phyloP scores from a whole-genome alignment of 2,888 invertebrate species.

The Chloroclystis v-ata region DNA sequence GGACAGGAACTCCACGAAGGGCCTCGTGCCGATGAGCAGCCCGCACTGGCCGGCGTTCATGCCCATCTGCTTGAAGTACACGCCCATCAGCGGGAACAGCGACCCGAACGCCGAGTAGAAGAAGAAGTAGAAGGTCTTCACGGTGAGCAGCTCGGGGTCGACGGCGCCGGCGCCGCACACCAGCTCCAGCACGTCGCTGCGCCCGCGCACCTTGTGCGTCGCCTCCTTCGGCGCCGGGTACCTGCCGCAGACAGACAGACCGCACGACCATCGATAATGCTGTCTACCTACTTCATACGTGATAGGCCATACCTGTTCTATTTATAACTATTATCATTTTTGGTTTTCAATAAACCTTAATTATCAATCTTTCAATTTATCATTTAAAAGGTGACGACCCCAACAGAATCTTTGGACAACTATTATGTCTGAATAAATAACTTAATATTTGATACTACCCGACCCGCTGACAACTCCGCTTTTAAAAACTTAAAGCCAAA shows the following conservation, averaged over 20 bases:
- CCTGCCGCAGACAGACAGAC: slow-evolving; percentile 51
- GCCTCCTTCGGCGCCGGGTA: slow-evolving; percentile 93
- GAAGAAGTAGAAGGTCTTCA: slow-evolving; percentile 99
- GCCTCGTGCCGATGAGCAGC: slow-evolving; percentile 94
- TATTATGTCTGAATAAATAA: too few relatives aligned
- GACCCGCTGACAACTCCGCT: too few relatives aligned
- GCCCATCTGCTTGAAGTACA: slow-evolving; percentile 99
- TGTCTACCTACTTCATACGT: too few relatives aligned
- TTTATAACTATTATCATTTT: too few relatives aligned
- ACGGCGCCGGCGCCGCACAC: slow-evolving; percentile 87
- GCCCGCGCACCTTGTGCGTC: slow-evolving; percentile 92
- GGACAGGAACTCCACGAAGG: slow-evolving; percentile 97
- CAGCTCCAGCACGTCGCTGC: slow-evolving; percentile 89
- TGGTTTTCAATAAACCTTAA: too few relatives aligned
- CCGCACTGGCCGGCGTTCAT: slow-evolving; percentile 99
- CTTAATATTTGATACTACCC: too few relatives aligned
- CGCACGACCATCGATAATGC: too few relatives aligned
- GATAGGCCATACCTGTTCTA: too few relatives aligned
- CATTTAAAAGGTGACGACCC: too few relatives aligned
- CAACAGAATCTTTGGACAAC: too few relatives aligned
- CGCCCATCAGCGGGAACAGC: slow-evolving; percentile 97
- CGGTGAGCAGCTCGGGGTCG: slow-evolving; percentile 94
- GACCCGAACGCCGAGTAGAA: slow-evolving; percentile 99
- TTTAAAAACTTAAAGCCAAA: too few relatives aligned
- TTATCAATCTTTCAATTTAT: too few relatives aligned